Evolutionary conservation across 2,797 vertebrate species (phyloP), one percentile per base, ranked within the genome.

Genomic region (Micrastur ruficollis): DNA sequence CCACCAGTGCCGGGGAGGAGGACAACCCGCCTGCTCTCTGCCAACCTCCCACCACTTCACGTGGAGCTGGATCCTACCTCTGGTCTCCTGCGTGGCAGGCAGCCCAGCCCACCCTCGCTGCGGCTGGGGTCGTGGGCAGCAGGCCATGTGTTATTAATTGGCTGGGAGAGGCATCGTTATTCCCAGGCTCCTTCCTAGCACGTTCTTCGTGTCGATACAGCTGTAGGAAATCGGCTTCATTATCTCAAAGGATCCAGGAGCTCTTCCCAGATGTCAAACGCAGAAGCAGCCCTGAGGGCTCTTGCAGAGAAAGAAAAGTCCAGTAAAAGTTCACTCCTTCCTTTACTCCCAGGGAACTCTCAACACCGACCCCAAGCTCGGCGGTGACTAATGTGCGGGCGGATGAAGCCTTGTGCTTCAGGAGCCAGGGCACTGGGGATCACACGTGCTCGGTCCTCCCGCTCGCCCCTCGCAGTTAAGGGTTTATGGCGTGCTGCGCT

Each of bases 361-460:
- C 5, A 11, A 14, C 27, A 11, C 50, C 0, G 20, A 2, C 5
- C 23, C 32, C 12, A 11, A 25, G 34, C n/a, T 40, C 4, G 4
- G 1, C 3, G 7, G 56, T 14, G 5, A 12, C 36, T 59, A 10
- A 9, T 1, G 0, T 6, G 27, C 44, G 40, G 36, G 5, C 0
- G 26, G 84, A 27, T 29, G 78, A 29, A 42, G 29, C n/a, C 17
- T 32, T 0, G 1, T 22, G 34, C 34, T 78, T 58, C 25, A 32
- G 81, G 79, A 89, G 56, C 50, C 49, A 49, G 59, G 49, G 22
- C 42, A 12, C 34, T 6, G 6, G 67, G 73, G 56, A 36, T 29
- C 49, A 55, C 67, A 6, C 0, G 1, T 4, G 13, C 65, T 70
- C 5, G 0, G 27, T 47, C 42, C 40, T 49, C 52, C 44, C 2